A percentile compares a stretch with the other conserved stretches of the same genome.
These are phyloP conservation scores for Helogale parvula DNA, from an alignment of 2,113 vertebrate genomes.

Conservation along the genomic window DNA sequence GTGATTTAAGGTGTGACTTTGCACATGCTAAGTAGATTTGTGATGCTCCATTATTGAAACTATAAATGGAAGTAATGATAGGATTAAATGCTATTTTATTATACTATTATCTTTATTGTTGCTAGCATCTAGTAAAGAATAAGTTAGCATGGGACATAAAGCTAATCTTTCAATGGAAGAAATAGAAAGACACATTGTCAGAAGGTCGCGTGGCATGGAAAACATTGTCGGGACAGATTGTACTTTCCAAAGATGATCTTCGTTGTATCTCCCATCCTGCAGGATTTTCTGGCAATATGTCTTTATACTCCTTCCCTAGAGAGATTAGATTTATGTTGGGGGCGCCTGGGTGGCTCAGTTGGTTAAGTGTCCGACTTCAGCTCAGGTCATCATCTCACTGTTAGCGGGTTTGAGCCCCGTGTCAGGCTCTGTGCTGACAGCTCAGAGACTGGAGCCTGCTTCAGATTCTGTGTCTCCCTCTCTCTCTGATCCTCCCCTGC, in stretches of 20 bases:
- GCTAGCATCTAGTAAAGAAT: background rate
- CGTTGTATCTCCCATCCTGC: background rate
- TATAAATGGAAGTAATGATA: background rate
- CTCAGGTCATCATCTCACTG: too few relatives aligned
- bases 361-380: too few relatives aligned
- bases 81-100: background rate
- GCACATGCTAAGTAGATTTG: background rate
- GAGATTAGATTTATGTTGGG: background rate
- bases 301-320: background rate
- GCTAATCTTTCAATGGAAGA: background rate
- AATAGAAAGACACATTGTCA: background rate
- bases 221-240: background rate
- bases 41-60: background rate
- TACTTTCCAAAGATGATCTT: background rate
- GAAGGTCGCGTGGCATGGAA: background rate
- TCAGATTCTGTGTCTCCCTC: too few relatives aligned
- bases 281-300: background rate
- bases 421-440: too few relatives aligned
- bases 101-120: background rate
- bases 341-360: too few relatives aligned
- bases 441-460: too few relatives aligned
- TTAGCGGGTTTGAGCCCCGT: too few relatives aligned
- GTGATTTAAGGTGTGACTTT: background rate
- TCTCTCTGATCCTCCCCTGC: too few relatives aligned
- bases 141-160: background rate